These are phyloP conservation scores for Pitangus sulphuratus DNA, from an alignment of 2,797 vertebrate species.

Conservation along the genomic window DNA sequence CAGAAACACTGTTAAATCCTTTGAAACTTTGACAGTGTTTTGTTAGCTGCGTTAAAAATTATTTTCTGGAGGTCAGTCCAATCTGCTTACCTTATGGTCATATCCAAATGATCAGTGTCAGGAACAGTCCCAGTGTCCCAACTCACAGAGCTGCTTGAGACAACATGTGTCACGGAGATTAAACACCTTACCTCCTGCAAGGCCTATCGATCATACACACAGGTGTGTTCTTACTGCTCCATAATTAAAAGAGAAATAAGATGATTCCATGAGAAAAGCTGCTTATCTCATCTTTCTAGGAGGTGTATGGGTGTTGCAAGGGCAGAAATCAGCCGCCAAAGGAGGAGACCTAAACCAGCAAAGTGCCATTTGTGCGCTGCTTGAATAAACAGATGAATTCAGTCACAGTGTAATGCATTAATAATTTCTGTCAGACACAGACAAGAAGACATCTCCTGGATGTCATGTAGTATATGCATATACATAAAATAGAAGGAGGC, in stretches of 20 bases:
- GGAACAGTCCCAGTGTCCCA: not conserved
- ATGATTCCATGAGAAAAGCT: not conserved
- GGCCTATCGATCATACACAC: not conserved
- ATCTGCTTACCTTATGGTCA: not conserved
- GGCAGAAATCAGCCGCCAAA: not conserved
- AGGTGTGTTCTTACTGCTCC: not conserved
- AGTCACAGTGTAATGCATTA: not conserved
- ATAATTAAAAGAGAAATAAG: not conserved
- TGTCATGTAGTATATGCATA: not conserved
- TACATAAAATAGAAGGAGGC: not conserved
- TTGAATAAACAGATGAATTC: slow-evolving; percentile 11
- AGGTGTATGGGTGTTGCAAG: not conserved
- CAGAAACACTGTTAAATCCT: slow-evolving; percentile 29
- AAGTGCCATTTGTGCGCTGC: not conserved
- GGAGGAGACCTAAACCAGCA: not conserved
- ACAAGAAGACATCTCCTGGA: not conserved
- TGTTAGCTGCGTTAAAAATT: slow-evolving; percentile 50
- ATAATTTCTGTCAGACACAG: slow-evolving; percentile 13
- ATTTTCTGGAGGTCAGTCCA: slow-evolving; percentile 16
- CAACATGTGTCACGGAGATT: rapidly evolving
- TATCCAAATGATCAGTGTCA: not conserved
- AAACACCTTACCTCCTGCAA: not conserved
- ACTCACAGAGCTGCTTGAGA: not conserved
- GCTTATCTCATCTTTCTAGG: not conserved
- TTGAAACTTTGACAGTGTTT: slow-evolving; percentile 54